These are phyloP conservation scores for Dolichoris vasculosae DNA, from an alignment of 1,140 invertebrate genomes.

Conservation along the genomic window DNA sequence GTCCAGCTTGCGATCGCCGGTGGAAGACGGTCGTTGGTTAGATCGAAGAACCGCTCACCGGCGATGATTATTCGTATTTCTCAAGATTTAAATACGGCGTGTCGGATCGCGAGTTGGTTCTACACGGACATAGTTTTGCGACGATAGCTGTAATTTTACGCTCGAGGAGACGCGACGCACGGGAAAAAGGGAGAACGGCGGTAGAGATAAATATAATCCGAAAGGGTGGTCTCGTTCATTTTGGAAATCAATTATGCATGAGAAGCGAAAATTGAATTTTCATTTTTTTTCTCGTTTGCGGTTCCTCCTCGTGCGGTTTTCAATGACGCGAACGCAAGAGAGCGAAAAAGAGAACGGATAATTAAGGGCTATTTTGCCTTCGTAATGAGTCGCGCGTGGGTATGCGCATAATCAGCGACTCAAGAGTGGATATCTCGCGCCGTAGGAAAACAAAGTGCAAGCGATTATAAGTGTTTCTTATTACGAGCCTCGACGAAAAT, in stretches of 20 bases:
- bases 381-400: constrained; percentile 46
- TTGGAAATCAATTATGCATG: constrained; percentile 45
- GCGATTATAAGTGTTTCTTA: background rate
- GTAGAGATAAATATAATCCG: background rate
- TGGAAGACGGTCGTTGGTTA: no score
- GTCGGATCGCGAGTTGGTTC: background rate
- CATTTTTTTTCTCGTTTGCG: constrained; percentile 35
- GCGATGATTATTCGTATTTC: background rate
- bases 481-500: background rate
- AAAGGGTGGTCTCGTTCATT: constrained; percentile 19
- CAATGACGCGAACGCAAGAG: background rate
- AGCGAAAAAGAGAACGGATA: background rate
- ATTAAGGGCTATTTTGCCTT: constrained; percentile 49
- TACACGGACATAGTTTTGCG: background rate
- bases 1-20: no score
- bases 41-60: background rate
- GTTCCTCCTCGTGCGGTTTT: constrained; percentile 43
- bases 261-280: constrained; percentile 49
- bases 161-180: background rate
- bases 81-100: background rate
- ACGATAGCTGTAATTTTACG: background rate
- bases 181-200: background rate
- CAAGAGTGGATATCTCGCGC: background rate
- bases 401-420: constrained; percentile 1
- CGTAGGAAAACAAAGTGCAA: background rate